Evolutionary conservation across 1,140 invertebrate species (phyloP), one percentile per base, ranked within the genome.

Genomic region (Papilio dardanus): DNA sequence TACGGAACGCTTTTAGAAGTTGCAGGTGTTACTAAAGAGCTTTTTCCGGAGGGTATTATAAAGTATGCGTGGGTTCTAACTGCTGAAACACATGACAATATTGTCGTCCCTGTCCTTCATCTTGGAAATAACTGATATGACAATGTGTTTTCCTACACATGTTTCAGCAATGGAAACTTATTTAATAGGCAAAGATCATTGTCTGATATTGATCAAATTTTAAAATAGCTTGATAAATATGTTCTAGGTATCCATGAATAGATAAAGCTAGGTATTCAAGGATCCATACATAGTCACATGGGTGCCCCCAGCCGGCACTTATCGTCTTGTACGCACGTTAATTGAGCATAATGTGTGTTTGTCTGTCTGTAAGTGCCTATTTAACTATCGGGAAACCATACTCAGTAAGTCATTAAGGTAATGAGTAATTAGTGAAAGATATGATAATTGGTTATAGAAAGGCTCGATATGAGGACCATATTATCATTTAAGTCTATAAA

Each of bases 271-370:
- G 54, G 54, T 28, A 62, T 28, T 62, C 54, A 28, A 62, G 24
- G 54, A 58, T 62, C 24, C n/a, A 50, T 19, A 50, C n/a, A 30
- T 28, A 62, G 24, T 28, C 54, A 62, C 24, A 14, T 54, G 19
- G 50, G 21, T 12, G 19, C 19, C 50, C 50, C 50, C 19, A 46
- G 16, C 50, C 50, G 7, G 30, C 65, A 74, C 76, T 74, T 77
- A 77, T 74, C 76, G 66, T 73, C 66, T 66, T n/a, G 69, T 31
- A 42, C 66, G 31, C 50, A 58, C 16, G 35, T 28, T 62, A 62
- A 62, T 62, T 62, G 24, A 28, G 54, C 24, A 12, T 62, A 75
- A 75, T 77, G 67, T 75, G 31, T 71, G 77, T 62, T 62, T 62
- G 54, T 62, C 24, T 14, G 54, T 62, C 54, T 62, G 54, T 62